These are phyloP conservation scores for Antidorcas marsupialis DNA, from an alignment of 2,113 vertebrate species.

Conservation along the genomic window DNA sequence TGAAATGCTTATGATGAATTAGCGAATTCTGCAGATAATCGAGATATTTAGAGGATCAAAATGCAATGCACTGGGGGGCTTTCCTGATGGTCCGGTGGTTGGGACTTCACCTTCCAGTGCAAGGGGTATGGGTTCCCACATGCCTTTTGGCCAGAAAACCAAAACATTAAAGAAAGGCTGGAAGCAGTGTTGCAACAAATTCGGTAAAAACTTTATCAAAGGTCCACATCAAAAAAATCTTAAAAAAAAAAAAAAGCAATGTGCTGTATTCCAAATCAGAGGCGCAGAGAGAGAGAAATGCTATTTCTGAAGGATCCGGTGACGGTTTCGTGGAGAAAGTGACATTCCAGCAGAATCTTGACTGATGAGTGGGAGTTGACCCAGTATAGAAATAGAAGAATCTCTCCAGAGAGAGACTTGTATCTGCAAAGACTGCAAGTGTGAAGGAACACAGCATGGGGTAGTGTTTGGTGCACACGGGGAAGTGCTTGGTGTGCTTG, in stretches of 20 bases:
- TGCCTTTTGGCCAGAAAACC: not conserved
- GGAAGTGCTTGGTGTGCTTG: too few relatives aligned
- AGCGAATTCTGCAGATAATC: not conserved
- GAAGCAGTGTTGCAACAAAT: not conserved
- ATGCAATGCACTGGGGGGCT: not conserved
- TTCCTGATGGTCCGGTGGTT: not conserved
- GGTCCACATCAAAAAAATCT: not conserved
- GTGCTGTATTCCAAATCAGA: not conserved
- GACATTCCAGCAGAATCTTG: slow-evolving; percentile 29
- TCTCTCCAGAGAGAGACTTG: not conserved
- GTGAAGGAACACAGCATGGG: not conserved
- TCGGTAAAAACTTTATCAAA: not conserved
- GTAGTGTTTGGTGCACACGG: not conserved
- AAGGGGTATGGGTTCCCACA: not conserved
- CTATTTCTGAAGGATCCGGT: not conserved
- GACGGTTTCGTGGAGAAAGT: slow-evolving; percentile 11
- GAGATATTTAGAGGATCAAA: not conserved
- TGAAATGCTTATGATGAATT: not conserved
- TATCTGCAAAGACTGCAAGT: not conserved
- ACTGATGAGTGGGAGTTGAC: slow-evolving; percentile 33
- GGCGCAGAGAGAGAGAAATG: not conserved
- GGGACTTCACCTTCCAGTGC: not conserved
- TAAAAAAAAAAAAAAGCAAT: not conserved
- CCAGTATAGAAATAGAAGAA: slow-evolving; percentile 22
- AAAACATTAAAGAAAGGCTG: not conserved